Evolutionary conservation across 1,140 invertebrate species (phyloP).

Genomic region (Drosophila sp.): DNA sequence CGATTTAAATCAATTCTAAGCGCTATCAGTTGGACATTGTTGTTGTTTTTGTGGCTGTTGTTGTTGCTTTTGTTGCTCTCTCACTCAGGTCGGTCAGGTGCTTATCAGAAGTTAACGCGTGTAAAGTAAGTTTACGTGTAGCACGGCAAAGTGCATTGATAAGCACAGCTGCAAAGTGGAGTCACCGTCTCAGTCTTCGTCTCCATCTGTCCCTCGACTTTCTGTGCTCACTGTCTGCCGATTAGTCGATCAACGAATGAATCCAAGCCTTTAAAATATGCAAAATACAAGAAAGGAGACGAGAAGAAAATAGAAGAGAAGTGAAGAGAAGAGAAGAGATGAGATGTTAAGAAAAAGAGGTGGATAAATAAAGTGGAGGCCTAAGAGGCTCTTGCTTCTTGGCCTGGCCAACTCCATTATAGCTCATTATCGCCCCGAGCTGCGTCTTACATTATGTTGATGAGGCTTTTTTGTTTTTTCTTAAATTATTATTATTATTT

Average conservation of each 20-base stretch:
- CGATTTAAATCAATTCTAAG: conserved; percentile 77
- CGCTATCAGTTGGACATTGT: conserved; percentile 40
- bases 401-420: conserved; percentile 74
- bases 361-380: conserved; percentile 32
- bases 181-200: conserved; percentile 1
- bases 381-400: conserved; percentile 55
- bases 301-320: no score
- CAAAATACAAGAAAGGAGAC: no score
- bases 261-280: conserved; percentile 76
- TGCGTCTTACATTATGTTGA: conserved; percentile 84
- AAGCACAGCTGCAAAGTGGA: conserved; percentile 41
- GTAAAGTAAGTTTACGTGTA: conserved; percentile 83
- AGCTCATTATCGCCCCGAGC: conserved; percentile 84
- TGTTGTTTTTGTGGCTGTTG: no score
- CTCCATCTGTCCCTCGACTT: conserved; percentile 36
- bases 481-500: no score
- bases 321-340: no score
- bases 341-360: conserved; percentile 11
- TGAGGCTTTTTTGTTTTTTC: conserved; percentile 42
- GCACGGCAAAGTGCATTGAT: conserved; percentile 79
- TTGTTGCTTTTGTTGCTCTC: no score
- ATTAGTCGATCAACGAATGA: conserved; percentile 74
- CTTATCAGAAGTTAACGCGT: conserved; percentile 70
- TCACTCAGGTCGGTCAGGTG: no score
- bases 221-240: conserved; percentile 36